Base-by-base conservation (phyloP, 2,797 vertebrate genomes). In the Pitangus sulphuratus region DNA sequence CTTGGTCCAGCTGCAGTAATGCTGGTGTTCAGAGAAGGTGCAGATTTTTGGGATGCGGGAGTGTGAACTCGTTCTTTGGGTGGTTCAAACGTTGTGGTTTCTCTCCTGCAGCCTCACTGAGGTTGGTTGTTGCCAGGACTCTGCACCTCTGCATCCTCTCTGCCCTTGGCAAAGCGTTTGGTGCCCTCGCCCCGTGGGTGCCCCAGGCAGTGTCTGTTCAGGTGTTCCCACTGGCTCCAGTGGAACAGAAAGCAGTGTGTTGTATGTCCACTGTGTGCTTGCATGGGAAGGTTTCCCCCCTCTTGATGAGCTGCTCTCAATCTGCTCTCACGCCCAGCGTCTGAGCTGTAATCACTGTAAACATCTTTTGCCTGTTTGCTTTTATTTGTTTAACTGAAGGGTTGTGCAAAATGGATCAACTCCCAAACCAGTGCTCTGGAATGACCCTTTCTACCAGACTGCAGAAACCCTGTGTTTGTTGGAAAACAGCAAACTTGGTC, bases 151-250 rank as follows among this genome's bases (percentile, higher is more conserved):
- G 91, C 76, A 31, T 64, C 54, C 74, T 76, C 62, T 81, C 66
- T 94, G 95, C 68, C 93, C 86, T 95, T 94, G 90, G 79, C 76
- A 18, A 64, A 81, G 68, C 13, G 8, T 57, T 90, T 31, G 28
- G 4, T 82, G 56, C 57, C 84, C 78, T 94, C 4, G n/a, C 54
- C 74, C 57, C 45, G 66, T 87, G 82, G 50, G 18, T 78, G 81
- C 84, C 61, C 0, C 15, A 95, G 94, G 89, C 94, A 51, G 17
- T 78, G 47, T 60, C 85, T 87, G 71, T 56, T 85, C 39, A 84
- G 84, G 86, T 26, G 12, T 72, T 95, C 58, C 81, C 53, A 6
- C 6, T 85, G 87, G 54, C 89, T 90, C 37, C 40, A 54, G 39
- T 78, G 68, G 62, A 91, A 87, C 69, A 85, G 37, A 80, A 86